These are phyloP conservation scores for Percopsis omiscomaycus DNA, from an alignment of 2,797 vertebrate species.

Conservation along the genomic window DNA sequence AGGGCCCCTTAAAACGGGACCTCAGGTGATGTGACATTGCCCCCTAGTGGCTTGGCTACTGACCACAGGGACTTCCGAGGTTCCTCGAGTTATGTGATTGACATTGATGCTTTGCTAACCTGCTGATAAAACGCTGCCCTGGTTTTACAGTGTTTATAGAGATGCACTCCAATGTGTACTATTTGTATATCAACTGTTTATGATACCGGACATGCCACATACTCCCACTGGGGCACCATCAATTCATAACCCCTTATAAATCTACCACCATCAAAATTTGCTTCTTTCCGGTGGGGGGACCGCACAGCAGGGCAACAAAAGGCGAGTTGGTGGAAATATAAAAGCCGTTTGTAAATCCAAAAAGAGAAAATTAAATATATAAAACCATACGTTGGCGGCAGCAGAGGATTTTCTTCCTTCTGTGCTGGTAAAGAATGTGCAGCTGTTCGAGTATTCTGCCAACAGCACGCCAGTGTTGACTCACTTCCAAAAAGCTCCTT, in stretches of 20 bases:
- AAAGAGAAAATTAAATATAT: constrained; percentile 40
- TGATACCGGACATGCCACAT: background rate
- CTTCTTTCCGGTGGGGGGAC: background rate
- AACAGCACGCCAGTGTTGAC: constrained; percentile 49
- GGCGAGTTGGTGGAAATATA: constrained; percentile 21
- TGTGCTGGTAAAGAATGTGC: constrained; percentile 29
- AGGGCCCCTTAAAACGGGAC: constrained; percentile 8
- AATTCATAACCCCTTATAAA: background rate
- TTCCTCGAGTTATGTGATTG: constrained; percentile 1
- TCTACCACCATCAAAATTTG: background rate
- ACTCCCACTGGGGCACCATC: background rate
- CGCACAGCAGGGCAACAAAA: constrained; percentile 15
- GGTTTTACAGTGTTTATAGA: constrained; percentile 6
- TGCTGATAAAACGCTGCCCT: constrained; percentile 8
- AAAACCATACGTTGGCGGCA: constrained; percentile 29
- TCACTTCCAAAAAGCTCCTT: constrained; percentile 41
- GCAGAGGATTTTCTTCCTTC: constrained; percentile 37
- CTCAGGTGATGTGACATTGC: constrained; percentile 65
- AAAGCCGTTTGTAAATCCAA: constrained; percentile 27
- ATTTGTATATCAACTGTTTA: constrained; percentile 6
- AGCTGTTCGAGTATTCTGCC: constrained; percentile 56
- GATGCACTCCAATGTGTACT: background rate
- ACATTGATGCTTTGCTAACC: background rate
- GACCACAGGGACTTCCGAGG: constrained; percentile 24
- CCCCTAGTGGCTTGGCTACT: constrained; percentile 65